These are phyloP conservation scores for Muscicapa striata DNA, from an alignment of 2,797 vertebrate genomes.

Conservation along the genomic window DNA sequence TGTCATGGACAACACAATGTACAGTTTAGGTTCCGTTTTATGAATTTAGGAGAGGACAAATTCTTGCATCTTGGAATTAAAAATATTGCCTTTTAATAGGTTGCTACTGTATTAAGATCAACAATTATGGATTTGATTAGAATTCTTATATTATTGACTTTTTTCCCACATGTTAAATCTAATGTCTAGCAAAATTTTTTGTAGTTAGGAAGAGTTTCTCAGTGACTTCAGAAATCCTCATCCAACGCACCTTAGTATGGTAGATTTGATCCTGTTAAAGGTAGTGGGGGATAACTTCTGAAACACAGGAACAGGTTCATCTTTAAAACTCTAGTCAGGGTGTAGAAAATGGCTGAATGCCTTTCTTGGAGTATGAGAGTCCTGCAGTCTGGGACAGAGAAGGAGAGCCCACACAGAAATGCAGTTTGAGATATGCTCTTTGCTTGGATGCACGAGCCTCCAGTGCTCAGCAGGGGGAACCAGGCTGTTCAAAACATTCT, in stretches of 20 bases:
- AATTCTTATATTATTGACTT: not conserved
- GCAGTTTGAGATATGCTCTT: not conserved
- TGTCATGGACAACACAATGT: not conserved
- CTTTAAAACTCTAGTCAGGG: not conserved
- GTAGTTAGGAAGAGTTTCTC: not conserved
- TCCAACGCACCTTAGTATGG: not conserved
- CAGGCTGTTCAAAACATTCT: not conserved
- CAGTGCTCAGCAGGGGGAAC: not conserved
- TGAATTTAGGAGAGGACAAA: not conserved
- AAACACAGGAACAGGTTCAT: not conserved
- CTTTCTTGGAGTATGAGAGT: not conserved
- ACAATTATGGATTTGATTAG: not conserved
- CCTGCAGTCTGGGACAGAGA: not conserved
- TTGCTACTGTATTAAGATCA: not conserved
- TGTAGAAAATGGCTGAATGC: not conserved
- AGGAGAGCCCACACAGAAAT: not conserved
- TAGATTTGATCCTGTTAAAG: not conserved
- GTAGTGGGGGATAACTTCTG: not conserved
- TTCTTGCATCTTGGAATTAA: not conserved
- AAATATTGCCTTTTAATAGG: not conserved
- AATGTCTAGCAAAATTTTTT: not conserved
- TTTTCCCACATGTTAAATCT: not conserved
- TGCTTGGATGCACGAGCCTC: not conserved
- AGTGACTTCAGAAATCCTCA: not conserved
- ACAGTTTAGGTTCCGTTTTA: not conserved